Evolutionary conservation across 1,140 invertebrate species (phyloP).

Genomic region (Pogonognathellus flavescens): DNA sequence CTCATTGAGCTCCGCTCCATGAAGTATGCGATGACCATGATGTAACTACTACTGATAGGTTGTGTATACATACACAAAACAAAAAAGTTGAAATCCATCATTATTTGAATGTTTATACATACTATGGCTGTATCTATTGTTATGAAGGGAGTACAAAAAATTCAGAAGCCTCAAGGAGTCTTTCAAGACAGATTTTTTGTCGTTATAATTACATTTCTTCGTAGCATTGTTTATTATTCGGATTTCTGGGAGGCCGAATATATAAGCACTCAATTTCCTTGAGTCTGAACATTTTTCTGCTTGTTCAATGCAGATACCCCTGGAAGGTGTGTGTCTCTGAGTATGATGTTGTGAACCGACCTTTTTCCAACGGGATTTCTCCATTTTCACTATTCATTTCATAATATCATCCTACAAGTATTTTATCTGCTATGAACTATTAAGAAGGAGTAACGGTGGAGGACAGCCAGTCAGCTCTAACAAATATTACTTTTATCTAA

Average conservation of each 20-base stretch:
- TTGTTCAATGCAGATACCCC: too few species aligned
- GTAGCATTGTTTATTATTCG: constrained; percentile 60
- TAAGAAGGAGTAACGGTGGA: constrained; percentile 5
- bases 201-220: constrained; percentile 57
- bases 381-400: neutral
- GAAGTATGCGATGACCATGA: constrained; percentile 56
- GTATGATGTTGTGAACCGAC: neutral
- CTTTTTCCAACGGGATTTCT: neutral
- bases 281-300: neutral
- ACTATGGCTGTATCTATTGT: constrained; percentile 50
- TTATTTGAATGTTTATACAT: constrained; percentile 53
- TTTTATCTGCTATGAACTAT: neutral
- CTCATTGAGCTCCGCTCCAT: constrained; percentile 33
- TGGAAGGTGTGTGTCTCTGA: too few species aligned
- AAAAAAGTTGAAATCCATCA: constrained; percentile 58
- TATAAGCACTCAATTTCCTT: neutral
- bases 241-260: constrained; percentile 42
- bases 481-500: constrained; percentile 11
- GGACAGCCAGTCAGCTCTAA: neutral
- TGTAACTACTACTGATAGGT: constrained; percentile 62
- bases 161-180: constrained; percentile 42
- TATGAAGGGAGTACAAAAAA: constrained; percentile 45
- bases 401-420: neutral
- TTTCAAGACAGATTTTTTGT: constrained; percentile 43
- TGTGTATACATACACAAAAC: constrained; percentile 52